phyloP scores from a whole-genome alignment of 1,140 invertebrate species.

The Drosophila santomea region DNA sequence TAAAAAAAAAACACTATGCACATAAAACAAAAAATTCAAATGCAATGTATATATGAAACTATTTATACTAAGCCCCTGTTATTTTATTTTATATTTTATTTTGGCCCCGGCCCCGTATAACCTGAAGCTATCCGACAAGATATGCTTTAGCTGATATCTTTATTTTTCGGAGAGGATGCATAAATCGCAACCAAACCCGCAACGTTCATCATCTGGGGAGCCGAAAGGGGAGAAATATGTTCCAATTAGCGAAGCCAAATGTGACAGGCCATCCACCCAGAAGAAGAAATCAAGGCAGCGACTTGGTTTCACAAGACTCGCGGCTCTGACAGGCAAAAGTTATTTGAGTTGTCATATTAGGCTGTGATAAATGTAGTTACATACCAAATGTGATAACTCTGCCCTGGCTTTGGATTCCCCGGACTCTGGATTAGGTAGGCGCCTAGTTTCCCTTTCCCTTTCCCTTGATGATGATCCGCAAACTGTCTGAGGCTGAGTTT shows the following conservation, averaged over 20 bases:
- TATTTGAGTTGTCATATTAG: constrained; percentile 84
- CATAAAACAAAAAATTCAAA: too few species aligned
- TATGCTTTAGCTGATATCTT: constrained; percentile 64
- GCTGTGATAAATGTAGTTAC: constrained; percentile 84
- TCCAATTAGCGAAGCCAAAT: constrained; percentile 81
- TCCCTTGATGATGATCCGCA: constrained; percentile 58
- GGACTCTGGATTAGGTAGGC: constrained; percentile 31
- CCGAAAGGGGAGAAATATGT: constrained; percentile 64
- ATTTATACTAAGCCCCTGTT: too few species aligned
- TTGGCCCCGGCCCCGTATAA: too few species aligned
- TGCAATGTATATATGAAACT: too few species aligned
- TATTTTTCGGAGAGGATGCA: constrained; percentile 68
- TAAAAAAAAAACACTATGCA: too few species aligned
- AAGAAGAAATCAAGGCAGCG: background rate
- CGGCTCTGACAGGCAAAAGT: constrained; percentile 63
- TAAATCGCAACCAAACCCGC: constrained; percentile 62
- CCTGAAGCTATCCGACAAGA: constrained; percentile 10
- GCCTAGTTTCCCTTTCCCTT: constrained; percentile 5
- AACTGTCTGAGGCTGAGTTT: background rate
- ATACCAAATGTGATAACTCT: constrained; percentile 80
- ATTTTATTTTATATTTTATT: too few species aligned
- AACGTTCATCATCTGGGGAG: constrained; percentile 30
- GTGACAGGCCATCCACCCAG: constrained; percentile 43
- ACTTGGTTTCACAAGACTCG: background rate
- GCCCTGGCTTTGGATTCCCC: constrained; percentile 2